Evolutionary conservation across 2,113 vertebrate species (phyloP).

Genomic region (Falcunculus frontatus): DNA sequence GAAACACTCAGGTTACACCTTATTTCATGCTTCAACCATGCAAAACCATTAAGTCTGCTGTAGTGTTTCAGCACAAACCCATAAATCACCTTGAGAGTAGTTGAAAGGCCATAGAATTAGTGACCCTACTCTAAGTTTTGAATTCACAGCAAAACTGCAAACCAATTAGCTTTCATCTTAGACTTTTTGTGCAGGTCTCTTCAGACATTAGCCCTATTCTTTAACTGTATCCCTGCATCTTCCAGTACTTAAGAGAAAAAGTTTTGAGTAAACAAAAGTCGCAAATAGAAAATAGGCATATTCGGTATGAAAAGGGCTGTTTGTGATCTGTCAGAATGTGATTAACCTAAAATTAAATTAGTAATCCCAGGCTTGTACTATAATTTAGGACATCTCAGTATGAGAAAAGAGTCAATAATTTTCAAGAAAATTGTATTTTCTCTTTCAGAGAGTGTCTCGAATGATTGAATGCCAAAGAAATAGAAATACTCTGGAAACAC

Average conservation of each 20-base stretch:
- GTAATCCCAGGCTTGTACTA: background rate
- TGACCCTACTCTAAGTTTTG: conserved; percentile 22
- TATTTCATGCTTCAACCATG: conserved; percentile 51
- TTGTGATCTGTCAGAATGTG: background rate
- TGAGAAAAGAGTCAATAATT: background rate
- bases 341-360: background rate
- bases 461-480: background rate
- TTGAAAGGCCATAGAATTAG: conserved; percentile 13
- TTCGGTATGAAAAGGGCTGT: background rate
- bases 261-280: background rate
- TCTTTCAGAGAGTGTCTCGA: background rate
- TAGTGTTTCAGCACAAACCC: conserved; percentile 17
- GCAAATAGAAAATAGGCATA: background rate
- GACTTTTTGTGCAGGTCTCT: background rate
- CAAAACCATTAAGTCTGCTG: conserved; percentile 30
- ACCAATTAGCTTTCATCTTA: background rate
- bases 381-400: background rate
- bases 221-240: background rate
- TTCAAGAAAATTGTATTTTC: background rate
- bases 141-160: background rate
- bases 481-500: background rate
- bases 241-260: background rate
- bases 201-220: background rate
- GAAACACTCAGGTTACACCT: conserved; percentile 4
- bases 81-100: conserved; percentile 21